Percentiles rank a stretch among this genome's conserved stretches.
phyloP scores from a whole-genome alignment of 1,140 invertebrate genomes.

The Drosophila rufa region DNA sequence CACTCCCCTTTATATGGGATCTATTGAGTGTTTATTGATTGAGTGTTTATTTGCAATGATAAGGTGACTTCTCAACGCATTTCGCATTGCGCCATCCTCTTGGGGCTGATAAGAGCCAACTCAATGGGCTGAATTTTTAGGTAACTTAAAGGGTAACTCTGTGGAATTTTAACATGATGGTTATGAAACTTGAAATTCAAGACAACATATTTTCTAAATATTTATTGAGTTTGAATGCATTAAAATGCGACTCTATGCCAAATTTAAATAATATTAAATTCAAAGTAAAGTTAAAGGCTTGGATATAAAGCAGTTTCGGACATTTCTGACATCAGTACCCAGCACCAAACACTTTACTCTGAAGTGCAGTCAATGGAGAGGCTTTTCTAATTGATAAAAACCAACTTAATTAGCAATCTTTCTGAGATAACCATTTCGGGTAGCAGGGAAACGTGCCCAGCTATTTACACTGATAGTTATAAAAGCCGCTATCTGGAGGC shows the following conservation, averaged over 20 bases:
- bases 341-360: not conserved
- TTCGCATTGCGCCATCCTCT: conserved; percentile 20
- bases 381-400: conserved; percentile 11
- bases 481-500: conserved; percentile 4
- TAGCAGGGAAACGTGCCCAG: not conserved
- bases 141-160: not conserved
- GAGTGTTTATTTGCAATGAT: conserved; percentile 20
- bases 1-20: conserved; percentile 1
- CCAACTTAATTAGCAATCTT: not conserved
- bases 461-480: conserved; percentile 15
- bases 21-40: conserved; percentile 15
- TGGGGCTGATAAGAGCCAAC: conserved; percentile 6
- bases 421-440: conserved; percentile 3
- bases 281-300: too few species aligned
- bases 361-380: not conserved
- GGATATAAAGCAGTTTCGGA: too few species aligned
- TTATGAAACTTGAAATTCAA: not conserved
- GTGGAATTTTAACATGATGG: not conserved
- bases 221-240: too few species aligned
- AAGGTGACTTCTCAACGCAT: conserved; percentile 4
- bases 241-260: too few species aligned
- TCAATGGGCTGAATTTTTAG: not conserved
- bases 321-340: too few species aligned
- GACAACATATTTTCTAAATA: too few species aligned
- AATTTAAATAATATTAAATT: too few species aligned